Conservation (phyloP, 2,113 vertebrate species). For the Penelope pileata region DNA sequence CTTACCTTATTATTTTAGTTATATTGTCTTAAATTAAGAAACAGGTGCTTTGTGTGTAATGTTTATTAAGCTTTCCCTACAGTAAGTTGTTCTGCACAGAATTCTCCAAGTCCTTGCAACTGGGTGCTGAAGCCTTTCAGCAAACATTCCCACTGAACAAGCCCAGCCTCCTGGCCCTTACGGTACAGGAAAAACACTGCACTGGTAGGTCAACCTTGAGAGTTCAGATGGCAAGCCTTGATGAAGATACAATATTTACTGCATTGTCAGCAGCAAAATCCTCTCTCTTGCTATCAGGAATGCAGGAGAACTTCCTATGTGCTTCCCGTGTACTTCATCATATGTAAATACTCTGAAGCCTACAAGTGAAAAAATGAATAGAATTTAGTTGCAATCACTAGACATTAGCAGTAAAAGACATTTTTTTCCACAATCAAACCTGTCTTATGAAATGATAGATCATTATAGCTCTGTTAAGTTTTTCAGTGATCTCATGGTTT, state of each 20-base stretch:
- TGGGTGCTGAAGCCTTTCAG: neutral
- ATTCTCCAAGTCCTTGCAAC: neutral
- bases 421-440: neutral
- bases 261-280: neutral
- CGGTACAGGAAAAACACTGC: accelerated
- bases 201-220: neutral
- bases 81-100: neutral
- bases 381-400: neutral
- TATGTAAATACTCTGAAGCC: neutral
- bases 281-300: neutral
- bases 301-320: accelerated
- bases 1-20: neutral
- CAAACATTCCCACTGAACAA: neutral
- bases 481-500: neutral
- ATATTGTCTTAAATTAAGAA: neutral
- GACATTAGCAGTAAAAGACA: neutral
- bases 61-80: neutral
- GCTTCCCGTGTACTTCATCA: neutral
- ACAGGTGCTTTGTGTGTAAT: neutral
- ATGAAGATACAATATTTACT: neutral
- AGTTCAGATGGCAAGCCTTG: neutral
- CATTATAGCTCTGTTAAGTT: neutral
- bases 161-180: neutral
- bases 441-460: neutral
- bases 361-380: neutral